Base-by-base conservation (phyloP, 2,888 invertebrate species). In the Andrena flavipes region DNA sequence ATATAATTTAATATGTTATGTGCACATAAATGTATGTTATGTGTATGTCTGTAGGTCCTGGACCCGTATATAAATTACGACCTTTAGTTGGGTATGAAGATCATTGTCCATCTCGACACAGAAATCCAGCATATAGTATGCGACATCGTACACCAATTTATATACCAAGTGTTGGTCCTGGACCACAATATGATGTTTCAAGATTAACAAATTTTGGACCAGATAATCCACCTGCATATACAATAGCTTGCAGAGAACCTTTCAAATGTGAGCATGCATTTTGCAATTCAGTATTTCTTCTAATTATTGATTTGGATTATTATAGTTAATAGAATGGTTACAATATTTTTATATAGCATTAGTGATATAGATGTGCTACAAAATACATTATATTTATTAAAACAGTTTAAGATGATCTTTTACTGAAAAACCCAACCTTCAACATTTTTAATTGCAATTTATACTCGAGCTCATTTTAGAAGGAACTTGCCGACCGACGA, bases 41-140 rank as follows among this genome's bases (percentile, higher is more conserved):
- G n/a, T 65, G 1, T 16, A 33, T 3, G 4, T 63, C 10, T 42
- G 68, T 29, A 96, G 96, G 96, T 65, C 97, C 97, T 70, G 96
- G 96, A 2, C 96, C 96, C 35, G 95, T 95, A 70, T 96, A 96
- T 93, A 90, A 92, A 92, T 94, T 97, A 80, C 96, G 96, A 16
- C 93, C 96, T 1, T 95, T 96, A 30, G 95, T 96, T 51, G 96
- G 97, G 2, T 96, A 94, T 92, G 92, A 94, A 13, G 89, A 92
- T 23, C 96, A 97, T 93, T 96, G 96, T 94, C 95, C 95, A 26
- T 95, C 96, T 8, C 95, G 95, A 16, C 94, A 94, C 90, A 95
- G 96, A 85, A 95, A 95, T 92, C 96, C 97, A 5, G 95, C 96
- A 92, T 97, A 95, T 92, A 95, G 96, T 65, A 95, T 97, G 92